Percentiles rank a stretch among this genome's conserved stretches.
Evolutionary conservation across 2,113 vertebrate genomes (phyloP).

Genomic region (Charina bottae): DNA sequence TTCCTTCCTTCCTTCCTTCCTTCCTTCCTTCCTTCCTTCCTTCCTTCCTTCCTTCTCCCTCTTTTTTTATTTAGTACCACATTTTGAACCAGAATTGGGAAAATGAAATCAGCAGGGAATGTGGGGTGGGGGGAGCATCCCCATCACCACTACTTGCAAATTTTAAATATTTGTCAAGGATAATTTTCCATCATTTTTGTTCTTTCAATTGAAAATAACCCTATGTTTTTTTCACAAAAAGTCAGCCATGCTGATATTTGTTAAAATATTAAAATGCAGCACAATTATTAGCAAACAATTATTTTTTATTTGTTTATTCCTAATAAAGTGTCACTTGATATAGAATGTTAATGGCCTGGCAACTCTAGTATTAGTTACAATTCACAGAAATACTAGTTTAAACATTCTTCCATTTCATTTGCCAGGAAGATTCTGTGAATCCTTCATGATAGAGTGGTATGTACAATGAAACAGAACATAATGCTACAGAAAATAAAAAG

Average conservation of each 20-base stretch:
- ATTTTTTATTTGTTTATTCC: not conserved
- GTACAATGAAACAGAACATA: not conserved
- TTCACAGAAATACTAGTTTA: not conserved
- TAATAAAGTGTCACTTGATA: not conserved
- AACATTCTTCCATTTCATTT: not conserved
- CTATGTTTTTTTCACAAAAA: not conserved
- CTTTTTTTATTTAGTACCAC: not conserved
- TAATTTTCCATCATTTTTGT: not conserved
- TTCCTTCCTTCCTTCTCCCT: not conserved
- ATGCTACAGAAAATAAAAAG: not conserved
- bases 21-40: too few species aligned
- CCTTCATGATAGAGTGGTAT: not conserved
- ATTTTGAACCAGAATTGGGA: not conserved
- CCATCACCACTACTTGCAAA: not conserved
- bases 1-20: too few species aligned
- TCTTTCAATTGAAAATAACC: not conserved
- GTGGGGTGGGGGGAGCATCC: not conserved
- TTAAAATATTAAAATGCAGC: not conserved
- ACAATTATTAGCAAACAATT: not conserved
- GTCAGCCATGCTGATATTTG: not conserved
- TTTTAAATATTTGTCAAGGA: too few species aligned
- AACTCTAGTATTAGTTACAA: not conserved
- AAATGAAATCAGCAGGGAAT: not conserved
- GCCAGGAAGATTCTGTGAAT: not conserved
- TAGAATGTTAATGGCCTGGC: not conserved